phyloP scores from a whole-genome alignment of 2,113 vertebrate species.

The Camelus bactrianus region DNA sequence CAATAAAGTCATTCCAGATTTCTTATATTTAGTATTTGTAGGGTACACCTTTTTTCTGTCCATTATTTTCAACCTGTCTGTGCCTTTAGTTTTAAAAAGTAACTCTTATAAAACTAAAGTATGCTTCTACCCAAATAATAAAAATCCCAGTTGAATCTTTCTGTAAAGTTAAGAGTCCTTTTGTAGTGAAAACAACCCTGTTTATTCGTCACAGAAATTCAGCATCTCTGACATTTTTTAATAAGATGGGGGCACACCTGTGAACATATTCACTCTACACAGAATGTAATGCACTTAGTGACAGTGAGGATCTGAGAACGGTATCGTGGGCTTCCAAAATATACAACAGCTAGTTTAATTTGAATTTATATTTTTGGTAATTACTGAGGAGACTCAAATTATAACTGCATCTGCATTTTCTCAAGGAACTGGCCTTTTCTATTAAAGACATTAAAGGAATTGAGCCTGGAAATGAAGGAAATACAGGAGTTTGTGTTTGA shows the following conservation, averaged over 20 bases:
- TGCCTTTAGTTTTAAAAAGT: conserved; percentile 22
- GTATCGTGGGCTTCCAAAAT: conserved; percentile 47
- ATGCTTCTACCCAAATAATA: conserved; percentile 32
- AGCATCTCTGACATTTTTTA: background rate
- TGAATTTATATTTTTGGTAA: conserved; percentile 71
- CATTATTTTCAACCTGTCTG: conserved; percentile 40
- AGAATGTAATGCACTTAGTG: background rate
- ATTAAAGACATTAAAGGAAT: conserved; percentile 39
- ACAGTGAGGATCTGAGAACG: conserved; percentile 30
- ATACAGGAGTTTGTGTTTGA: conserved; percentile 20
- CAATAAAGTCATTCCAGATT: background rate
- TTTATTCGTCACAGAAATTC: background rate
- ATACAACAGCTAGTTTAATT: conserved; percentile 56
- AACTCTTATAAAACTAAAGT: conserved; percentile 26
- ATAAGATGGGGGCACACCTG: background rate
- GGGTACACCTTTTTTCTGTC: background rate
- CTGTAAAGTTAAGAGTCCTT: background rate
- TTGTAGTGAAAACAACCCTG: background rate
- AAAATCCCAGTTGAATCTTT: background rate
- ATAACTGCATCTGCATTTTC: conserved; percentile 62
- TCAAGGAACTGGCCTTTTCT: conserved; percentile 67
- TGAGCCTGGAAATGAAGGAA: conserved; percentile 60
- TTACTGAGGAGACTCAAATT: conserved; percentile 65
- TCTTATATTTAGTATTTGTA: conserved; percentile 7
- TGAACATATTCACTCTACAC: background rate